phyloP scores from a whole-genome alignment of 2,888 invertebrate genomes.

The Tryphoninae sp. region DNA sequence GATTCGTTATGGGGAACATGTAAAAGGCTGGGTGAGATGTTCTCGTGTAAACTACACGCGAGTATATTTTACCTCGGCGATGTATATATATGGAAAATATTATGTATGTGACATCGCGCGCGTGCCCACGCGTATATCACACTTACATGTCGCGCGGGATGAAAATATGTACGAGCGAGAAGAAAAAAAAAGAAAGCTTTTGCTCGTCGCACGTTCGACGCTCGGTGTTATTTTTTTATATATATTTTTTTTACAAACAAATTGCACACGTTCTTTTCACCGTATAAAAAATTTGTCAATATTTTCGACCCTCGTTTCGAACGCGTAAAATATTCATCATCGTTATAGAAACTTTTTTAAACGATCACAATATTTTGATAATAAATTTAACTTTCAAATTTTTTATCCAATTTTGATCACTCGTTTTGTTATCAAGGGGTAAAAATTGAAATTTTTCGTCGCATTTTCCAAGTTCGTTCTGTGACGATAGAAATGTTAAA shows the following conservation, averaged over 20 bases:
- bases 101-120: conserved; percentile 42
- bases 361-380: background rate
- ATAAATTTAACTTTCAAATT: background rate
- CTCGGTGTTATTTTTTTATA: background rate
- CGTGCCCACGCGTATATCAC: conserved; percentile 52
- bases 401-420: background rate
- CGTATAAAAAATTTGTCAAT: background rate
- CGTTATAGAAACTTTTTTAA: background rate
- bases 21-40: conserved; percentile 71
- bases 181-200: conserved; percentile 8
- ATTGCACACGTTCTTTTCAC: background rate
- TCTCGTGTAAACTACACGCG: conserved; percentile 69
- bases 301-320: background rate
- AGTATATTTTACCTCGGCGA: conserved; percentile 69
- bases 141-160: conserved; percentile 31
- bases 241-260: background rate
- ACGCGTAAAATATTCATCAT: background rate
- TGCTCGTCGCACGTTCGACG: background rate
- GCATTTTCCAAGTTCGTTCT: background rate
- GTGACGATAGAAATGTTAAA: background rate
- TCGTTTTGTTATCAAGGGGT: background rate
- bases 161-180: background rate
- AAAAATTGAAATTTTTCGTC: background rate
- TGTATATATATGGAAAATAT: conserved; percentile 19
- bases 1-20: conserved; percentile 69